These are phyloP conservation scores for Actinernus sp. DNA, from an alignment of 92 coral and sea anemone genomes.

Conservation along the genomic window DNA sequence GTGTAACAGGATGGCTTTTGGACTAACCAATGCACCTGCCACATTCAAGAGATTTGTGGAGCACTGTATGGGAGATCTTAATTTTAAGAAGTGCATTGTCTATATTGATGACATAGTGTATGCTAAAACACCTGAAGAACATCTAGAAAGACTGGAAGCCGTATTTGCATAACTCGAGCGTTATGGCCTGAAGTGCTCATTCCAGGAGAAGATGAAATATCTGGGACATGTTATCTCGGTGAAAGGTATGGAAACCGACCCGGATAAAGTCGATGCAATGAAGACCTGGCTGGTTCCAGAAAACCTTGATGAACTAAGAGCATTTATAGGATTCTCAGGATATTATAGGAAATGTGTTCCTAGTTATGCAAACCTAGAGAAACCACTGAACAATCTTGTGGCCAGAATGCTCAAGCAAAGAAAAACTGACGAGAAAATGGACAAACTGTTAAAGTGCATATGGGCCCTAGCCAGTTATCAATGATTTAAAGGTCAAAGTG, in stretches of 20 bases:
- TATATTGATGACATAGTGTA: conserved; percentile 53
- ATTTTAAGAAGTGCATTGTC: conserved; percentile 29
- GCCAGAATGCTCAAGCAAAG: too few relatives aligned
- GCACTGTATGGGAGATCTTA: conserved; percentile 26
- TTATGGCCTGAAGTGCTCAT: conserved; percentile 42
- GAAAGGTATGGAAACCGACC: conserved; percentile 34
- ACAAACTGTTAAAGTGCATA: too few relatives aligned
- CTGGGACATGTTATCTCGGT: conserved; percentile 48
- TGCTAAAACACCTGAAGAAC: conserved; percentile 47
- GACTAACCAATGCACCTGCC: too few relatives aligned
- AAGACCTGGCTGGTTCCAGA: conserved; percentile 45
- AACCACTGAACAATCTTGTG: conserved; percentile 30
- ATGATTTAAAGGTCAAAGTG: too few relatives aligned
- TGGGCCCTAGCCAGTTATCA: too few relatives aligned
- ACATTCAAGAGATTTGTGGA: conserved; percentile 41
- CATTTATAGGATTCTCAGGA: too few relatives aligned
- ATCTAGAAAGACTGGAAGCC: conserved; percentile 18
- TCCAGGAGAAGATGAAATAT: conserved; percentile 36
- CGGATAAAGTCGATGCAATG: conserved; percentile 49
- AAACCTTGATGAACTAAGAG: conserved; percentile 13
- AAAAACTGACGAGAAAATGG: too few relatives aligned
- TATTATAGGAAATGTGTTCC: too few relatives aligned
- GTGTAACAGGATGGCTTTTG: too few relatives aligned
- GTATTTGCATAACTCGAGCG: conserved; percentile 40
- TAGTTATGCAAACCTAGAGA: conserved; percentile 37